Conservation (phyloP, 2,797 vertebrate species). For the Scomberomorus guttatus region DNA sequence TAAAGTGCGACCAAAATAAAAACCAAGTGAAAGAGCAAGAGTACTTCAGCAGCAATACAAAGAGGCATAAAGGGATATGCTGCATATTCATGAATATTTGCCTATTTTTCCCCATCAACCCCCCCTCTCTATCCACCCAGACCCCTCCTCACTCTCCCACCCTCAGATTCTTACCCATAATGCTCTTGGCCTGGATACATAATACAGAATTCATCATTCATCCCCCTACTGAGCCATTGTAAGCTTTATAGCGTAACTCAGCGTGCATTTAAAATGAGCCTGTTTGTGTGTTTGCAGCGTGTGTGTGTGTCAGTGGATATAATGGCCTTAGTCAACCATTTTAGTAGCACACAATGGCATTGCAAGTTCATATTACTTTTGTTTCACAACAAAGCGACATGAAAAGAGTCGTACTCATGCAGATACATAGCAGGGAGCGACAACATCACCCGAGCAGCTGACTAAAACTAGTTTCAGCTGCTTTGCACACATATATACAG, state of each 20-base stretch:
- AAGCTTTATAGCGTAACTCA: slow-evolving; percentile 14
- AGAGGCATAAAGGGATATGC: slow-evolving; percentile 36
- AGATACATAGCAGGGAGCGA: slow-evolving; percentile 2
- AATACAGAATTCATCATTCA: slow-evolving; percentile 68
- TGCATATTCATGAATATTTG: slow-evolving; percentile 74
- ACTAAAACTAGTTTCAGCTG: slow-evolving; percentile 28
- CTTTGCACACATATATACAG: slow-evolving; percentile 26
- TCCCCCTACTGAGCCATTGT: slow-evolving; percentile 73
- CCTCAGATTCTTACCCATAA: slow-evolving; percentile 64
- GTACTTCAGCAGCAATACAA: slow-evolving; percentile 45
- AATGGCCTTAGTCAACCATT: slow-evolving; percentile 54
- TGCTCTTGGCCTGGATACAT: slow-evolving; percentile 74
- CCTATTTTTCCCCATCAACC: slow-evolving; percentile 45
- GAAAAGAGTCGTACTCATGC: slow-evolving; percentile 23
- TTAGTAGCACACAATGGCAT: slow-evolving; percentile 36
- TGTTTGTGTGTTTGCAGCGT: slow-evolving; percentile 19
- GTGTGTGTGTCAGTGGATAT: slow-evolving; percentile 21
- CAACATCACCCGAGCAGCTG: slow-evolving; percentile 9
- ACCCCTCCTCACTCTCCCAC: slow-evolving; percentile 20
- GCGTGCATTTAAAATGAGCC: slow-evolving; percentile 6
- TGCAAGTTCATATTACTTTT: slow-evolving; percentile 44
- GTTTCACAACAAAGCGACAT: slow-evolving; percentile 46
- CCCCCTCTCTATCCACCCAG: slow-evolving; percentile 13
- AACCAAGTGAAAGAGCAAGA: slow-evolving; percentile 27
- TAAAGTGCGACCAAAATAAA: slow-evolving; percentile 42